phyloP scores from a whole-genome alignment of 2,888 invertebrate genomes.

The Antitype chi region DNA sequence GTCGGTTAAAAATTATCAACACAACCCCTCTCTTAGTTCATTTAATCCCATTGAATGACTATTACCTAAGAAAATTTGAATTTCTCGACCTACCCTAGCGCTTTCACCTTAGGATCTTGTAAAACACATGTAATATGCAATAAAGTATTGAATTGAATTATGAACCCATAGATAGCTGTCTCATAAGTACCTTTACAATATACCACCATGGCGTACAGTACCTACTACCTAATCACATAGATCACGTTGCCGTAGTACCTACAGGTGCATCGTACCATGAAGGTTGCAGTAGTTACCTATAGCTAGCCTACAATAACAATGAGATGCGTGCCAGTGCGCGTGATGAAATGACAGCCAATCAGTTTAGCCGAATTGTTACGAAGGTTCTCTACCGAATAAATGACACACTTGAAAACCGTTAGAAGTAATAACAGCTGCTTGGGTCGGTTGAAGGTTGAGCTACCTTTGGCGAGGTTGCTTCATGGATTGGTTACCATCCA shows the following conservation, averaged over 20 bases:
- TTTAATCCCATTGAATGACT: too few species aligned
- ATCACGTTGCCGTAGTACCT: constrained; percentile 24
- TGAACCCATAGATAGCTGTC: neutral
- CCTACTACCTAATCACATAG: constrained; percentile 18
- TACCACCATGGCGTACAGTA: neutral
- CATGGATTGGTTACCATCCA: too few species aligned
- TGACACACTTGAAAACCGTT: neutral
- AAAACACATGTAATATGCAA: neutral
- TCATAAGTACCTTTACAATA: constrained; percentile 1
- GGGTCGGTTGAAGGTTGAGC: too few species aligned
- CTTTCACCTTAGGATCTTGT: too few species aligned
- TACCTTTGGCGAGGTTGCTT: too few species aligned
- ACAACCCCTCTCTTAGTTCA: too few species aligned
- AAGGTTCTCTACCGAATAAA: constrained; percentile 20
- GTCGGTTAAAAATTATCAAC: too few species aligned
- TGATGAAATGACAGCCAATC: constrained; percentile 14
- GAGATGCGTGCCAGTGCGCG: constrained; percentile 31
- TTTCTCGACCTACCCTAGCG: too few species aligned
- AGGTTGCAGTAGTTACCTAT: constrained; percentile 39
- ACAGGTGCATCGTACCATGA: constrained; percentile 57
- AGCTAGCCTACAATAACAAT: constrained; percentile 33
- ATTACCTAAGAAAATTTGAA: too few species aligned
- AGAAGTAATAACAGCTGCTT: too few species aligned
- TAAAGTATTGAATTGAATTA: neutral
- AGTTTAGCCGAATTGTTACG: neutral